A percentile compares a stretch with the other conserved stretches of the same genome.
Evolutionary conservation across 2,113 vertebrate genomes (phyloP).

Genomic region (Anhinga rufa): DNA sequence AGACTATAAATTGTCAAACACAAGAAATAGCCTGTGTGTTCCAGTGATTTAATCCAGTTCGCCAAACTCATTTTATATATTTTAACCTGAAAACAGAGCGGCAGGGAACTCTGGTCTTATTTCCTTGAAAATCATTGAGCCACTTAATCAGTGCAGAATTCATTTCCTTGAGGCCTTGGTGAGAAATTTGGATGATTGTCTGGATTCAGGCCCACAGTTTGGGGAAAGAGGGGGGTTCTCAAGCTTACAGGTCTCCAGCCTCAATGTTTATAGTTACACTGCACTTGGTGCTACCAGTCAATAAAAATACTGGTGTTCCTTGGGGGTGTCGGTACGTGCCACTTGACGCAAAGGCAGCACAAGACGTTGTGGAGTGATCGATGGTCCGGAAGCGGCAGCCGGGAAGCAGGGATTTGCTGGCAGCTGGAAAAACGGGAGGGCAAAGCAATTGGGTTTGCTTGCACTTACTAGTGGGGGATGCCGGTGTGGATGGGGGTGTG

Average conservation of each 20-base stretch:
- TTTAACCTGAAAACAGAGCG: background rate
- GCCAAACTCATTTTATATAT: background rate
- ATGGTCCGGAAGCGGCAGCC: background rate
- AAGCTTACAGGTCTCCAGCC: fast-evolving
- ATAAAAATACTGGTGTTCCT: background rate
- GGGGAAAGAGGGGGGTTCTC: background rate
- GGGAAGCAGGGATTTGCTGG: background rate
- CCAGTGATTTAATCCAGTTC: background rate
- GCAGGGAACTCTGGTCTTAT: background rate
- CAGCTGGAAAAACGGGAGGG: background rate
- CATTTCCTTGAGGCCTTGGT: background rate
- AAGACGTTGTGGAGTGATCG: fast-evolving
- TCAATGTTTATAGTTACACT: background rate
- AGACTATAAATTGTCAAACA: background rate
- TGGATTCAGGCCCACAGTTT: background rate
- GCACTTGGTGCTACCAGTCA: background rate
- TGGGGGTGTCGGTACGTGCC: no score
- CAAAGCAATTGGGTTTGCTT: background rate
- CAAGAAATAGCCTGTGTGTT: background rate
- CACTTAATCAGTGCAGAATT: background rate
- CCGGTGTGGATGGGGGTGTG: fast-evolving
- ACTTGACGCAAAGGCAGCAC: background rate
- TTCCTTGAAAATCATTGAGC: background rate
- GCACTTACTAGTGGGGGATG: background rate
- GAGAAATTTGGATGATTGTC: background rate